A percentile compares a stretch with the other conserved stretches of the same genome.
These are phyloP conservation scores for Ailurus styani DNA, from an alignment of 2,113 vertebrate genomes.

Conservation along the genomic window DNA sequence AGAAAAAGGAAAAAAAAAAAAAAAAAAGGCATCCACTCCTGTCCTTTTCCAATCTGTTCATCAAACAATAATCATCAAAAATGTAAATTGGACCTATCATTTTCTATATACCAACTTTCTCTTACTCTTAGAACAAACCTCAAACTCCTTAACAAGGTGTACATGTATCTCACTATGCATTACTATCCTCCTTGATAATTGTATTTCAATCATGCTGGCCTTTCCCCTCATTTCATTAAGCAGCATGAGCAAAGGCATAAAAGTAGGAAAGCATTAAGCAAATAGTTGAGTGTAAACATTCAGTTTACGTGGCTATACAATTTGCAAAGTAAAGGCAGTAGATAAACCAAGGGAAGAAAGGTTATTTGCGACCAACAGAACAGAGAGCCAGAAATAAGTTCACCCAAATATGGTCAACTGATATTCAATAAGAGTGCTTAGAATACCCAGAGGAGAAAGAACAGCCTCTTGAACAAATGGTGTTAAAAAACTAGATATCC, in stretches of 20 bases:
- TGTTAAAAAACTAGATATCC: not conserved
- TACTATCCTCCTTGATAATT: not conserved
- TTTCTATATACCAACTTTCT: not conserved
- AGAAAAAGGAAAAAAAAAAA: not conserved
- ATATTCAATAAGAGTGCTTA: not conserved
- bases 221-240: not conserved
- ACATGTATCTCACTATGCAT: not conserved
- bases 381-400: not conserved
- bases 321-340: not conserved
- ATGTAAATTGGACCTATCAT: not conserved
- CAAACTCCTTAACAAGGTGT: not conserved
- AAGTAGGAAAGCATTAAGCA: not conserved
- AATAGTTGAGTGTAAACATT: not conserved
- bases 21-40: not conserved
- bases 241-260: not conserved
- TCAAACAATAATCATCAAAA: not conserved
- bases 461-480: not conserved
- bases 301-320: not conserved
- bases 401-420: not conserved
- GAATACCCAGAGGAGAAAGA: not conserved
- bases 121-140: not conserved
- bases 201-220: not conserved
- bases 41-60: not conserved
- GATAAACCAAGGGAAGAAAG: not conserved
- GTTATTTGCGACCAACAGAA: not conserved